A percentile compares a stretch with the other conserved stretches of the same genome.
These are phyloP conservation scores for Pitangus sulphuratus DNA, from an alignment of 2,797 vertebrate genomes.

Conservation along the genomic window DNA sequence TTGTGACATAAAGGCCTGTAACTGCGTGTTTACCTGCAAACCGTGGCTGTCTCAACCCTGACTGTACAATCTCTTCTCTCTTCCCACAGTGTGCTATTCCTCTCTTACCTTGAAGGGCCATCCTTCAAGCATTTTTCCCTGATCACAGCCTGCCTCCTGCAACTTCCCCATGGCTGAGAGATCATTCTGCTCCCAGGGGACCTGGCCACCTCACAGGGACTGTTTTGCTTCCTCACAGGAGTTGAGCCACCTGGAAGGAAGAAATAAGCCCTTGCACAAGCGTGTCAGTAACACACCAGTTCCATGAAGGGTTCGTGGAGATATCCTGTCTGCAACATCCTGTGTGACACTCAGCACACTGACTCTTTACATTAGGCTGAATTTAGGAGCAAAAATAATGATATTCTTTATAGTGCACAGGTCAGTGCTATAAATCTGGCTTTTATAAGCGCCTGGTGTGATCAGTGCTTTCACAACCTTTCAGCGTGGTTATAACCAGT, in stretches of 20 bases:
- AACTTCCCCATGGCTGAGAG: background rate
- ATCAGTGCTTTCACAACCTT: background rate
- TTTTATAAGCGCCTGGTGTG: background rate
- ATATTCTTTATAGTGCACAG: background rate
- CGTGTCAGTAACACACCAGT: accelerated
- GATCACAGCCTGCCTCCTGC: background rate
- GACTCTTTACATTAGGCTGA: background rate
- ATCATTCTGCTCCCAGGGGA: background rate
- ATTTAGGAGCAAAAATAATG: background rate
- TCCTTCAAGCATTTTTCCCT: background rate
- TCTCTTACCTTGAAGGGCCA: background rate
- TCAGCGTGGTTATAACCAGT: background rate
- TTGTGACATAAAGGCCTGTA: background rate
- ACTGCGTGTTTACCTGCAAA: background rate
- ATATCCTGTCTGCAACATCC: background rate
- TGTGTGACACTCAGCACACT: background rate
- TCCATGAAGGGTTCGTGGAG: background rate
- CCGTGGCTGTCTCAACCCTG: background rate
- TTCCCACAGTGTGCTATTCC: background rate
- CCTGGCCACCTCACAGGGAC: background rate
- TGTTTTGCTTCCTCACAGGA: background rate
- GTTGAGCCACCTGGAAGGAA: background rate
- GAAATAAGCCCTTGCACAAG: background rate
- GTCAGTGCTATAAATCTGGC: background rate
- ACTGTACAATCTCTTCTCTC: background rate